Conservation (phyloP, 1,140 invertebrate genomes). For the Leptopilina boulardi region DNA sequence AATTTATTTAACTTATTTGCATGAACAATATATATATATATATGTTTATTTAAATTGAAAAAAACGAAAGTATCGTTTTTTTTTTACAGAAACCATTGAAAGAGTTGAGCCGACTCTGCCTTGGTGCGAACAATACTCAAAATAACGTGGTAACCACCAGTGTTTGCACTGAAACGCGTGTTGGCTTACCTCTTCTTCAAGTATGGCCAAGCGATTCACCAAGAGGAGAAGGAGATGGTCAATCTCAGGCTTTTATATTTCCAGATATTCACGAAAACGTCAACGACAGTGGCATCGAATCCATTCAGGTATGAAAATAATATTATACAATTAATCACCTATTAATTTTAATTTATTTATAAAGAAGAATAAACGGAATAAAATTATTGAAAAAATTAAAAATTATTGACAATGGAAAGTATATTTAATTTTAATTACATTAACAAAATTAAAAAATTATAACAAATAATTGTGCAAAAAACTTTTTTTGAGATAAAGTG, state of each 20-base stretch:
- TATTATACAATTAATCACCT: too few relatives aligned
- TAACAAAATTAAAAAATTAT: too few relatives aligned
- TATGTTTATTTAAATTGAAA: too few relatives aligned
- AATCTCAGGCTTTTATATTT: constrained; percentile 82
- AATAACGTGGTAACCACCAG: constrained; percentile 65
- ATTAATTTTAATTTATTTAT: too few relatives aligned
- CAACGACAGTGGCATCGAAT: constrained; percentile 80
- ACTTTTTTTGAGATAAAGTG: not conserved
- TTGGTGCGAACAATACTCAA: constrained; percentile 73
- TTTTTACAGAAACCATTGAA: constrained; percentile 77
- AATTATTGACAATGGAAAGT: too few relatives aligned
- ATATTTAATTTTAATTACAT: too few relatives aligned
- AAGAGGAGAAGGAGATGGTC: constrained; percentile 81
- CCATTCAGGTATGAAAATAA: constrained; percentile 77
- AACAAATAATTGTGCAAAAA: not conserved
- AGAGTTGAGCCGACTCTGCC: constrained; percentile 77
- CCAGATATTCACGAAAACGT: constrained; percentile 71
- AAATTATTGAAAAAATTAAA: too few relatives aligned
- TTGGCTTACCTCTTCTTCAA: constrained; percentile 79
- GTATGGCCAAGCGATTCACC: constrained; percentile 83
- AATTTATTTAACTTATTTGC: too few relatives aligned
- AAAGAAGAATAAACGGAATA: too few relatives aligned
- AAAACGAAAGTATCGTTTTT: not conserved
- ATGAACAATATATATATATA: too few relatives aligned
- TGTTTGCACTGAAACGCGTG: constrained; percentile 64